These are phyloP conservation scores for Lasioglossum pauxillum DNA, from an alignment of 2,888 invertebrate species.

Conservation along the genomic window DNA sequence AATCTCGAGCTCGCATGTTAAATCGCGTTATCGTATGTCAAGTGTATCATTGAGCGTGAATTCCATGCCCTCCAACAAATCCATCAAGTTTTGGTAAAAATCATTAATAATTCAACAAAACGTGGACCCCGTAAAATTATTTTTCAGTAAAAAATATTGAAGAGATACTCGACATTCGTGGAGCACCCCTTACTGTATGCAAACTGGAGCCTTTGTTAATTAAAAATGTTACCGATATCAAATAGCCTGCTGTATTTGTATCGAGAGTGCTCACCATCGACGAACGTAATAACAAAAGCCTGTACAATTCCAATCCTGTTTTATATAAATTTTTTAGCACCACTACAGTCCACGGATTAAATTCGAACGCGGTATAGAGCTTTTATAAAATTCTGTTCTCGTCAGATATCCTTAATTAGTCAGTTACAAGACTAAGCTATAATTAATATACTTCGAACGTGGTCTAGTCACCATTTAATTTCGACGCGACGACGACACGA, in stretches of 20 bases:
- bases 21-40: background rate
- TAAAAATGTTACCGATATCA: conserved; percentile 7
- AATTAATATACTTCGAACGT: no score
- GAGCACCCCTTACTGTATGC: background rate
- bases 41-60: background rate
- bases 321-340: background rate
- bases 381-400: no score
- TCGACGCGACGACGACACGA: no score
- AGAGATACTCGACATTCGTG: background rate
- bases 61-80: background rate
- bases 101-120: background rate
- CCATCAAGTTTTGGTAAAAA: background rate
- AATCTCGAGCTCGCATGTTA: background rate
- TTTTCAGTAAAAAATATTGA: background rate
- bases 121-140: background rate
- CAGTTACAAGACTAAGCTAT: no score
- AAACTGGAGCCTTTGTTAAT: background rate
- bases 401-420: no score
- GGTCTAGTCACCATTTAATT: no score
- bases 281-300: background rate
- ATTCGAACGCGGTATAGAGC: no score
- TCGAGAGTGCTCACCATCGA: background rate
- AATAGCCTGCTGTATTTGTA: background rate
- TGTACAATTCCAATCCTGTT: background rate
- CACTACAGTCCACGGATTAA: background rate